Base-by-base conservation (phyloP, 2,113 vertebrate genomes). In the Tychaedon coryphoeus region DNA sequence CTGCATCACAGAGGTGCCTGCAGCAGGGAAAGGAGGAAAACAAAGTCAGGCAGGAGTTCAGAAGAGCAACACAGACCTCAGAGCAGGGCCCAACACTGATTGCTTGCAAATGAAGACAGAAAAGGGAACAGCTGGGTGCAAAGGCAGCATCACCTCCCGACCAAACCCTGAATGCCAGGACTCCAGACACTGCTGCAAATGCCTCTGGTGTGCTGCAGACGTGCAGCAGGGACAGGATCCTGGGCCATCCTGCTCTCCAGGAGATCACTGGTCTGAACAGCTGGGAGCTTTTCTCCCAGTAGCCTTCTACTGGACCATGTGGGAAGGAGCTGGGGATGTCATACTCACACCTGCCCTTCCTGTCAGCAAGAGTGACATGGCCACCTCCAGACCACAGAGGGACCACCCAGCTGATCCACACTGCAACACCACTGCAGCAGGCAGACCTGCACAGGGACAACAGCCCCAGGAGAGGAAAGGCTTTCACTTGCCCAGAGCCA, bases 1-100 rank as follows among this genome's bases (percentile, higher is more conserved):
- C 97, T 99, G 99, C 99, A 99, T 99, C 91, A 99, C 99, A 5
- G 99, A 99, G 4, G 99, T 99, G 92, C 99, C 99, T 99, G 98
- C 87, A 93, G 80, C 72, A 72, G 78, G 10, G 93, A 72, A 70
- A 89, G 28, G 48, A 66, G 67, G 78, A 91, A 78, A 88, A 65
- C 26, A 73, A 61, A 53, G 66, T 86, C 53, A 72, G 58, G 69
- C n/a, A 79, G 36, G 47, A 75, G 25, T 17, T 3, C 4, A 34
- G 54, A 79, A 77, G 38, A 51, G 53, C 38, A 74, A 67, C 7
- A 24, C 9, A 31, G 26, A 81, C 11, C 47, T 62, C 36, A 38
- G 61, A 84, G 61, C 65, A 51, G 45, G 9, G 33, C 51, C 26
- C 38, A 64, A 45, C 20, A 3, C 23, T 11, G 19, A 29, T 12